phyloP scores from a whole-genome alignment of 2,113 vertebrate species.

The Silurus asotus region DNA sequence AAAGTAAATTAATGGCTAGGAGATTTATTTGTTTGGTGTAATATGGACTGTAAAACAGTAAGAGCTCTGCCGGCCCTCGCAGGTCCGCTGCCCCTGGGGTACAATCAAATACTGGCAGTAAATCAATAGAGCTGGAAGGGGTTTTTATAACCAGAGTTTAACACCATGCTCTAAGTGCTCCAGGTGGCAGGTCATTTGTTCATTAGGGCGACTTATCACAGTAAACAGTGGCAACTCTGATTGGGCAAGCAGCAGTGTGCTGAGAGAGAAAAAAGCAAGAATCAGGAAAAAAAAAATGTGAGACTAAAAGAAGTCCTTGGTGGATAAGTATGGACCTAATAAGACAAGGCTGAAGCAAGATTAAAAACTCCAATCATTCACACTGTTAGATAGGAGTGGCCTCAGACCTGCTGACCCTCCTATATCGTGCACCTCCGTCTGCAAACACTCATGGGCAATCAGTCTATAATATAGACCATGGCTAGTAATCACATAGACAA shows the following conservation, averaged over 20 bases:
- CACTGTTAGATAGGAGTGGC: slow-evolving; percentile 26
- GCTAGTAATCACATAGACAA: background rate
- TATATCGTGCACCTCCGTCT: background rate
- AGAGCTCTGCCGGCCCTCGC: slow-evolving; percentile 73
- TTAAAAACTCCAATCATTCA: slow-evolving; percentile 71
- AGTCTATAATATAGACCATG: slow-evolving; percentile 24
- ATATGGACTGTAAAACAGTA: slow-evolving; percentile 82
- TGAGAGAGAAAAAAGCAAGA: slow-evolving; percentile 57
- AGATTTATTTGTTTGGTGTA: slow-evolving; percentile 86
- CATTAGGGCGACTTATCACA: slow-evolving; percentile 83
- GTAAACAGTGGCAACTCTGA: slow-evolving; percentile 77
- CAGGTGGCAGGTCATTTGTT: slow-evolving; percentile 84
- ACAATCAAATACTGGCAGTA: slow-evolving; percentile 82
- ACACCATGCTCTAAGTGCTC: slow-evolving; percentile 78
- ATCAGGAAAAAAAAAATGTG: slow-evolving; percentile 55
- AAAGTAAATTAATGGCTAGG: slow-evolving; percentile 75
- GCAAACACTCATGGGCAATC: slow-evolving; percentile 29
- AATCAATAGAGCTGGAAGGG: slow-evolving; percentile 83
- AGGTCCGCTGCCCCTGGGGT: slow-evolving; percentile 75
- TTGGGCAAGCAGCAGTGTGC: slow-evolving; percentile 64
- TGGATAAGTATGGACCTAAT: slow-evolving; percentile 66
- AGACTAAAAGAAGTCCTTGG: slow-evolving; percentile 64
- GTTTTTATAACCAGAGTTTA: slow-evolving; percentile 80
- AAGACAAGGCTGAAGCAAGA: slow-evolving; percentile 68
- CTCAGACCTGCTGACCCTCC: slow-evolving; percentile 23